Evolutionary conservation across 2,113 vertebrate genomes (phyloP), one percentile per base, ranked within the genome.

Genomic region (Lasiurus borealis): DNA sequence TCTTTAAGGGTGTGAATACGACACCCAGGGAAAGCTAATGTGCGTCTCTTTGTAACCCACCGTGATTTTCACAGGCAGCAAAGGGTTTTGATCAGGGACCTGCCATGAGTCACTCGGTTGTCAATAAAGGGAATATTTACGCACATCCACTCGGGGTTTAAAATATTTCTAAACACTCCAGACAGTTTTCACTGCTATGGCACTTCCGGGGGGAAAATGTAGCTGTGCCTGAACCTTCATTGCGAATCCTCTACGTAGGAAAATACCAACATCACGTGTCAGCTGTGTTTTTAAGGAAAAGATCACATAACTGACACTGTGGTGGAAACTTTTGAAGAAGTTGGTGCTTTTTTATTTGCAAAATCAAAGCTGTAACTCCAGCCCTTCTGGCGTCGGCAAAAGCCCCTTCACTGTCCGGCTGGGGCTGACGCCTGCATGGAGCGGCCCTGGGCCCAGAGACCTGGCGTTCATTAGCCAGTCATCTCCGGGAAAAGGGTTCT

Each of bases 61-160:
- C 75, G 44, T 96, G 82, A 85, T 84, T 94, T 97, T 95, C 93
- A 96, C 16, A 94, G 90, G 34, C 77, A 96, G 92, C 92, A 90
- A 91, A 95, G 85, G 34, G 78, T 96, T 95, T 93, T 85, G 76
- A 71, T 73, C 95, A 86, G 21, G 94, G 50, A 96, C 50, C 82
- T 85, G 73, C 86, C 84, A 46, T 86, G 93, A 94, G 95, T 96
- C 96, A 95, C 69, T 76, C 82, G 69, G 46, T 81, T 85, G 78
- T 93, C 91, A 95, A 96, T 92, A 91, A 92, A 88, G 9, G 88
- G 25, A 90, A 66, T 96, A 94, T 96, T 88, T 80, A 59, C 25
- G 66, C 69, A 77, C 21, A 46, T 85, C 68, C 73, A 78, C 88
- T 97, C 84, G 92, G 46, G 89, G 14, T 88, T 76, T 90, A 52